Base-by-base conservation (phyloP, 1,140 invertebrate genomes). In the Papilio polytes region DNA sequence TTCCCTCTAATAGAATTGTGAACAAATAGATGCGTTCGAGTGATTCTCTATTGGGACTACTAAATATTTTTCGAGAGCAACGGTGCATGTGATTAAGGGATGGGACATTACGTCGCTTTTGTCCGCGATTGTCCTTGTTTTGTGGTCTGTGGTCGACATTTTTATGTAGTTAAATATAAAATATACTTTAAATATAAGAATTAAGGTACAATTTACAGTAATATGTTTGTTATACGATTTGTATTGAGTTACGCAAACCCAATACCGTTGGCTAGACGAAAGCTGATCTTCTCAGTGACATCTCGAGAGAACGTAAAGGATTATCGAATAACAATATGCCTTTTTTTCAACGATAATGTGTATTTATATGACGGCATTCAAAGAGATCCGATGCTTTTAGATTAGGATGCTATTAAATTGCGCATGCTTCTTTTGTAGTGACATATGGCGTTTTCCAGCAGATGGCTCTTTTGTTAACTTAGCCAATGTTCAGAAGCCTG, bases 41-140 rank as follows among this genome's bases (percentile, higher is more conserved):
- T 91, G 87, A 85, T 88, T 88, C 86, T 88, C 86, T 89, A 87
- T 90, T 89, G 85, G 80, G 83, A 85, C 87, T 85, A 89, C 88
- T 89, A 92, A 94, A 94, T 90, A 94, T 93, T 94, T 92, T 94
- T 91, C 87, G 87, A 89, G 87, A 87, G 88, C 92, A 94, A 82
- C 92, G 90, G 91, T 90, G 94, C 94, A 94, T 95, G 92, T 94
- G 92, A 95, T 95, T 95, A 94, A 92, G 90, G 92, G 91, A 94
- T 94, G 90, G 89, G 88, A 95, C 91, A 92, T 94, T 94, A 89
- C 85, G 88, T 82, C 82, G 88, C 88, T 91, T 91, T 94, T 94
- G 90, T 93, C 88, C 89, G 81, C 89, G 80, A 86, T 86, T 93
- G 92, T 93, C 89, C 91, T 93, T 89, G 88, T 93, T 90, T 89